Percentiles rank a stretch among this genome's conserved stretches.
Evolutionary conservation across 2,888 invertebrate species (phyloP).

Genomic region (Tenthredo distinguenda): DNA sequence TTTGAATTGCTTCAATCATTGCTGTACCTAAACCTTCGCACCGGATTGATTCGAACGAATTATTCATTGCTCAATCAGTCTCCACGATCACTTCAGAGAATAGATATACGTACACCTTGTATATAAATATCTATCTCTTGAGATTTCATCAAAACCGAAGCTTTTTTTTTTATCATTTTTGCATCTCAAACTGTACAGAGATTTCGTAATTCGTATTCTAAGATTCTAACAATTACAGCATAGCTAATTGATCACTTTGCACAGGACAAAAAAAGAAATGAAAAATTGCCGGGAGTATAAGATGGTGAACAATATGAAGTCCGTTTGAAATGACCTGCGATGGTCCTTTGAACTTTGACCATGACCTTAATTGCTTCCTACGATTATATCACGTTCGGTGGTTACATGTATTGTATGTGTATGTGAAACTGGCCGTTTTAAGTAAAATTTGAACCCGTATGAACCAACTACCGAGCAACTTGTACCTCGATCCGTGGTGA

Average conservation of each 20-base stretch:
- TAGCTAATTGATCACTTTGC: not conserved
- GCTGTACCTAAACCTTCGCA: not conserved
- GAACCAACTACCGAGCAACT: not conserved
- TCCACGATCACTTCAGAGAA: not conserved
- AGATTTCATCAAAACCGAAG: not conserved
- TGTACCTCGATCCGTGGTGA: slow-evolving; percentile 12
- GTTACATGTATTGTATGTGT: not conserved
- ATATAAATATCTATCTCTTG: too few relatives aligned
- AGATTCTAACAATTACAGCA: not conserved
- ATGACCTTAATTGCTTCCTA: slow-evolving; percentile 23
- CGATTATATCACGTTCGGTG: not conserved
- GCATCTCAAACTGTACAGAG: not conserved
- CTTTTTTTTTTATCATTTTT: not conserved
- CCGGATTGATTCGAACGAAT: not conserved
- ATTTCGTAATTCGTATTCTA: not conserved
- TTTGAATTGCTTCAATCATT: not conserved
- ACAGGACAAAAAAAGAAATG: slow-evolving; percentile 55
- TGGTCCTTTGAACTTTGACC: slow-evolving; percentile 17
- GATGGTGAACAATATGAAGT: not conserved
- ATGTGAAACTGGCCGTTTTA: not conserved
- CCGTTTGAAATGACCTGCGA: not conserved
- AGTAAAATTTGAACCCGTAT: slow-evolving; percentile 1
- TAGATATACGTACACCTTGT: too few relatives aligned
- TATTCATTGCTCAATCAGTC: not conserved
- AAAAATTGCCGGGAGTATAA: slow-evolving; percentile 52